phyloP scores from a whole-genome alignment of 1,140 invertebrate genomes.

The Lepidostoma basale region DNA sequence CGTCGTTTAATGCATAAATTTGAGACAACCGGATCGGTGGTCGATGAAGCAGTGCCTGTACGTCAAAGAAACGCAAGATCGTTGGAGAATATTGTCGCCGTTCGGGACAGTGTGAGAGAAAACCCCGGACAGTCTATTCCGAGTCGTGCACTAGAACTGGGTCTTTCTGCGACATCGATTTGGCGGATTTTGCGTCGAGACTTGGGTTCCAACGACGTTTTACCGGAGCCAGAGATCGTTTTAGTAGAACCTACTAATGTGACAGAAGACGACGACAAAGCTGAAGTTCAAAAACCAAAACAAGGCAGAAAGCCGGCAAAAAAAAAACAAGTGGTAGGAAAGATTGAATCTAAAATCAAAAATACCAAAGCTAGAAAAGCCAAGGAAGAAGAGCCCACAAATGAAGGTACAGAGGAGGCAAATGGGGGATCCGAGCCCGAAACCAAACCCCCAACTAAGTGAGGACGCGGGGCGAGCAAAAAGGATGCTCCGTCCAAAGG shows the following conservation, averaged over 20 bases:
- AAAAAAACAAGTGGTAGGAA: slow-evolving; percentile 33
- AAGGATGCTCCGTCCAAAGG: slow-evolving; percentile 20
- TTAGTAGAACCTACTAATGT: slow-evolving; percentile 30
- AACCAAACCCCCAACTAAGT: slow-evolving; percentile 32
- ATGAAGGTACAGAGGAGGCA: slow-evolving; percentile 41
- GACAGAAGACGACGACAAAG: slow-evolving; percentile 28
- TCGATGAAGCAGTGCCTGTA: neutral
- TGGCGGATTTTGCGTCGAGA: slow-evolving; percentile 25
- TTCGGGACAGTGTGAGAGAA: too few relatives aligned
- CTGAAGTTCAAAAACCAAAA: slow-evolving; percentile 29
- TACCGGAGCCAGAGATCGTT: slow-evolving; percentile 25
- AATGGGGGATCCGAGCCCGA: slow-evolving; percentile 40
- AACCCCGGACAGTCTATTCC: too few relatives aligned
- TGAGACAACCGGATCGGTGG: too few relatives aligned
- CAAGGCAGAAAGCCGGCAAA: slow-evolving; percentile 19
- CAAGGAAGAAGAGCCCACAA: slow-evolving; percentile 28
- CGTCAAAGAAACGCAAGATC: slow-evolving; percentile 10
- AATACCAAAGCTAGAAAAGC: slow-evolving; percentile 35
- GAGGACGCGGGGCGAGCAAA: slow-evolving; percentile 16
- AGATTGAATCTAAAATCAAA: slow-evolving; percentile 46
- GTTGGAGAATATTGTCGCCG: slow-evolving; percentile 15
- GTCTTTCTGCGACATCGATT: slow-evolving; percentile 31
- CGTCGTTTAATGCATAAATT: too few relatives aligned
- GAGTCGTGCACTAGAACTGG: too few relatives aligned
- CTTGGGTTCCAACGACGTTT: slow-evolving; percentile 26